Conservation (phyloP, 2,888 invertebrate species). For the Parnassius apollo region DNA sequence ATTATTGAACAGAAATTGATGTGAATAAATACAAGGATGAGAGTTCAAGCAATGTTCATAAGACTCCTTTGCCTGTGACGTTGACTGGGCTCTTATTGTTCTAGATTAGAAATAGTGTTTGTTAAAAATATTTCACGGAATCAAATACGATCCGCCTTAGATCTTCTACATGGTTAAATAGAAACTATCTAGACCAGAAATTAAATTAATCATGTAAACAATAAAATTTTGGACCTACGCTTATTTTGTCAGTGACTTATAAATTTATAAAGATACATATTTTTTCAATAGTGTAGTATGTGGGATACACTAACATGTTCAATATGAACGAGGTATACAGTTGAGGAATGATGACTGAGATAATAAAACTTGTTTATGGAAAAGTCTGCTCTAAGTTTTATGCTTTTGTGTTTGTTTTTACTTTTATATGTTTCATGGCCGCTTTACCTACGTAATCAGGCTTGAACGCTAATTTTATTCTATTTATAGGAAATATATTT, state of each 20-base stretch:
- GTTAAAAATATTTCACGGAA: slow-evolving; percentile 12
- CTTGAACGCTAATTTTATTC: slow-evolving; percentile 17
- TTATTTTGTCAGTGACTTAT: slow-evolving; percentile 59
- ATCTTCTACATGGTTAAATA: slow-evolving; percentile 6
- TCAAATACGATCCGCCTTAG: slow-evolving; percentile 16
- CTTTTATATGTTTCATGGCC: slow-evolving; percentile 4
- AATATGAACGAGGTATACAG: slow-evolving; percentile 55
- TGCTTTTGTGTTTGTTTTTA: slow-evolving; percentile 1
- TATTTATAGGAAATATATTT: slow-evolving; percentile 17
- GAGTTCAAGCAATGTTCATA: slow-evolving; percentile 5
- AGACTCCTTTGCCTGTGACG: background rate
- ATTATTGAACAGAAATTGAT: slow-evolving; percentile 20
- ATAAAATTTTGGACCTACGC: slow-evolving; percentile 47
- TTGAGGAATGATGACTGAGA: slow-evolving; percentile 51
- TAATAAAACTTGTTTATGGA: slow-evolving; percentile 21
- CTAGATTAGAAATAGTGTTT: slow-evolving; percentile 7
- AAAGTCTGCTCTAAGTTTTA: slow-evolving; percentile 9
- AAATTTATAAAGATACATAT: slow-evolving; percentile 52
- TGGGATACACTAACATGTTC: slow-evolving; percentile 53
- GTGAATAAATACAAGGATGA: background rate
- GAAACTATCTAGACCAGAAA: slow-evolving; percentile 1
- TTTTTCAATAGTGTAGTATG: slow-evolving; percentile 60
- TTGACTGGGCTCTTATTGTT: slow-evolving; percentile 5
- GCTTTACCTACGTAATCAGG: slow-evolving; percentile 15
- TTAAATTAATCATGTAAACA: slow-evolving; percentile 24